Base-by-base conservation (phyloP, 2,797 vertebrate genomes). In the Odontamblyopus lacepedii region DNA sequence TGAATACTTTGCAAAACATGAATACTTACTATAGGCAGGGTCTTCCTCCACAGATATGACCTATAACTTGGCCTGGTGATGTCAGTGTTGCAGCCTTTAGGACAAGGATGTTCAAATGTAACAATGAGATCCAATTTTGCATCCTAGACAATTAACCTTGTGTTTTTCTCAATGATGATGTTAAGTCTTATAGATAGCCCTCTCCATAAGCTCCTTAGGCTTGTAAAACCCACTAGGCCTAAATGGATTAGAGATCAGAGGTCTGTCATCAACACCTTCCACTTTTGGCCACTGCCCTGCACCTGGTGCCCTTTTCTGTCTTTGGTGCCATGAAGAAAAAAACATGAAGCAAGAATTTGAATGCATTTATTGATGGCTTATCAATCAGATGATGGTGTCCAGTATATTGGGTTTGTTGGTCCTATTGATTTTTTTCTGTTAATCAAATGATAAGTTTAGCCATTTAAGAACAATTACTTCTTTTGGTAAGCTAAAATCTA, bases 241-340 rank as follows among this genome's bases (percentile, higher is more conserved):
- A 27, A 65, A 50, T 65, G 63, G 63, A 65, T 65, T 65, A 65
- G 15, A 50, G 23, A 65, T 50, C 63, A 65, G 63, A 65, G 63
- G 23, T 8, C 29, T 65, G 23, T 41, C 27, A 50, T 65, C 63
- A 65, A 65, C 63, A 65, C 41, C 26, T 65, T 65, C 44, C 41
- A 50, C 41, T 65, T 65, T 65, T 50, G 23, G 23, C 63, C 63
- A 19, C 63, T 18, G 15, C 41, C 2, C 41, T 65, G 63, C 63
- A 65, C 63, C 63, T 65, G 63, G 5, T 65, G 44, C 26, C 26
- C 63, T 50, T 64, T 50, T 6, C 6, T 15, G 63, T 29, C 23
- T 44, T 64, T 64, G 63, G n/a, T 44, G 41, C n/a, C 12, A 15
- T 64, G 11, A 41, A 26, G 48, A 48, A 12, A 26, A 48, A 11